Base-by-base conservation (phyloP, 2,888 invertebrate genomes). In the Netelia fuscicornis region DNA sequence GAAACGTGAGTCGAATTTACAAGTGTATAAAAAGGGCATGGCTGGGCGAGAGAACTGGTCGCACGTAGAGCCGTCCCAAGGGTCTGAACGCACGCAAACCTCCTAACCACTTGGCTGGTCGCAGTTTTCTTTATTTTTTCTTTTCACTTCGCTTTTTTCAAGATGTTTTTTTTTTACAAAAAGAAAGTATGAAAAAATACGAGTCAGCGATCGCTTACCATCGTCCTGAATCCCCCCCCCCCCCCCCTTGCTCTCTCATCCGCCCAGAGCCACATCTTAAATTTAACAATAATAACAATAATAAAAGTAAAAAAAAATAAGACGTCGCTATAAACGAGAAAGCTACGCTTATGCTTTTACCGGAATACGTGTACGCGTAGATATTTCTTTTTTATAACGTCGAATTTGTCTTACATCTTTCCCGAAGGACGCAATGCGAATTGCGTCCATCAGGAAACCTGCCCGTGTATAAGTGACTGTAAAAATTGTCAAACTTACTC, bases 391-490 rank as follows among this genome's bases (percentile, higher is more conserved):
- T 68, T 58, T 42, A 30, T 37, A 56, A 58, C 44, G 74, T 74
- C 60, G 20, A 23, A 58, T 23, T 70, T 44, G 54, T 54, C 82
- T 86, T 87, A 86, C 79, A 84, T 84, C 83, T 83, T 75, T 23
- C 37, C 48, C 58, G 64, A 70, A 71, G 64, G 67, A 37, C 76
- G 54, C 56, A 78, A 80, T 81, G 85, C 78, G 81, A 87, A 87
- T 87, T 81, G 75, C 76, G 72, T 58, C 52, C 76, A 86, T 81
- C 78, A 80, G 79, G 58, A 58, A 75, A 25, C 67, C 67, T 11
- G 48, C 23, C 30, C n/a, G 9, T 13, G 25, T n/a, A 10, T 9
- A 23, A 17, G 17, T 17, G 17, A 17, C 17, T 17, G 0, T 17
- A 17, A 17, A 17, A 17, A 17, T 17, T 17, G 17, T 17, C 17